phyloP scores from a whole-genome alignment of 2,113 vertebrate genomes.

The Neomonachus schauinslandi region DNA sequence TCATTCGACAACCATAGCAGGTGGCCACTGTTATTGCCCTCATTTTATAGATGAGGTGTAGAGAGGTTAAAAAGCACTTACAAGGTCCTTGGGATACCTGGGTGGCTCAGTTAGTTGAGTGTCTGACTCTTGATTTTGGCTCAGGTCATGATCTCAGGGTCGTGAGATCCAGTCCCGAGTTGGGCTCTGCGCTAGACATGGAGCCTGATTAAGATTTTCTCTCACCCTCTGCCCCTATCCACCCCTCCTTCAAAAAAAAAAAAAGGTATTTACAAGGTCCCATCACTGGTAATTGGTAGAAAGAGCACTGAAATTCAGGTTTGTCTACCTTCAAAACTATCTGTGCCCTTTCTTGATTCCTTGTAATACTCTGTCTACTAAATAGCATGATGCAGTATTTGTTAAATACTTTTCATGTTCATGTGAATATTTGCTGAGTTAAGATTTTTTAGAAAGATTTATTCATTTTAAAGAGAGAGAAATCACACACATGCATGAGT shows the following conservation, averaged over 20 bases:
- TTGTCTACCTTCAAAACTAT: neutral
- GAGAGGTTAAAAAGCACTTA: neutral
- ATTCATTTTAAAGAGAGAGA: neutral
- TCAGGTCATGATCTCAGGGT: neutral
- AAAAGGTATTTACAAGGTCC: neutral
- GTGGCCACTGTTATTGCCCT: neutral
- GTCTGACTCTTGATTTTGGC: neutral
- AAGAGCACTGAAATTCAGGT: neutral
- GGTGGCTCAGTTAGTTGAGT: neutral
- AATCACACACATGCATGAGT: neutral
- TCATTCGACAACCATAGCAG: neutral
- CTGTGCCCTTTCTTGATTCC: neutral
- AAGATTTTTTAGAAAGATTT: neutral
- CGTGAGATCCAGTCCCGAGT: neutral
- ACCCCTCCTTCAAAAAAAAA: neutral
- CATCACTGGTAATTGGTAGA: neutral
- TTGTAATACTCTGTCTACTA: neutral
- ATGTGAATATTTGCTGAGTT: neutral
- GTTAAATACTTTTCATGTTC: neutral
- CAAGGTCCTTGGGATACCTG: neutral
- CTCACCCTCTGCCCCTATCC: neutral
- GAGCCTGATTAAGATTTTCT: neutral
- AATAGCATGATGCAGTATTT: neutral
- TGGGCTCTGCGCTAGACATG: neutral
- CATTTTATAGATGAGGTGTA: neutral